Evolutionary conservation across 2,888 invertebrate genomes (phyloP), one percentile per base, ranked within the genome.

Genomic region (Sthenelais limicola): DNA sequence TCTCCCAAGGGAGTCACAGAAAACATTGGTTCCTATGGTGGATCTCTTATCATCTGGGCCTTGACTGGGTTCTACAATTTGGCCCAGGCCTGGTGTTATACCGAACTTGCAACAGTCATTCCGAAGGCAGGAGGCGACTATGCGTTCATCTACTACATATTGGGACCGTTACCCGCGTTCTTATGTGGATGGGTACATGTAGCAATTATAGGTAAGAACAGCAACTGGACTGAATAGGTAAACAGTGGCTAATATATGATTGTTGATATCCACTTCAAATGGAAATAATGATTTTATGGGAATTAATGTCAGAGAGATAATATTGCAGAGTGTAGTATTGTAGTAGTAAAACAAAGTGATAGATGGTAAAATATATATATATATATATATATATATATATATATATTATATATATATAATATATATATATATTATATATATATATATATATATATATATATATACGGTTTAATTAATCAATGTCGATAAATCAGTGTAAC

Each of bases 111-210:
- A 3, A 51, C 69, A 0, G 30, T 76, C 24, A 76, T 76, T 4
- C 76, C 76, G 0, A 30, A 33, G 28, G 73, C 76, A 2, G 76
- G 76, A 21, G 76, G 76, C 18, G 76, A 76, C 66, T 76, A 76
- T 33, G 73, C 76, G 5, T 76, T 75, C 35, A 52, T 76, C 21
- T 73, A 75, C 47, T 67, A 75, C 21, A 72, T 75, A 30, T 66
- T 76, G n/a, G 76, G 76, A 4, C 73, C 76, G 15, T 52, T 74
- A 47, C 74, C 74, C 9, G 76, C 73, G 3, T 76, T 76, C 68
- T 52, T 76, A 51, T 73, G 70, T 43, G 66, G 58, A 9, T 73
- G 72, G 72, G 56, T 69, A 32, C 52, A 69, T 24, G 52, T 52
- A 15, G 30, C 33, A 9, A 43, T 43, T 12, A 43, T 43, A 15